Evolutionary conservation across 2,797 vertebrate genomes (phyloP), one percentile per base, ranked within the genome.

Genomic region (Melanotaenia pygmaea): DNA sequence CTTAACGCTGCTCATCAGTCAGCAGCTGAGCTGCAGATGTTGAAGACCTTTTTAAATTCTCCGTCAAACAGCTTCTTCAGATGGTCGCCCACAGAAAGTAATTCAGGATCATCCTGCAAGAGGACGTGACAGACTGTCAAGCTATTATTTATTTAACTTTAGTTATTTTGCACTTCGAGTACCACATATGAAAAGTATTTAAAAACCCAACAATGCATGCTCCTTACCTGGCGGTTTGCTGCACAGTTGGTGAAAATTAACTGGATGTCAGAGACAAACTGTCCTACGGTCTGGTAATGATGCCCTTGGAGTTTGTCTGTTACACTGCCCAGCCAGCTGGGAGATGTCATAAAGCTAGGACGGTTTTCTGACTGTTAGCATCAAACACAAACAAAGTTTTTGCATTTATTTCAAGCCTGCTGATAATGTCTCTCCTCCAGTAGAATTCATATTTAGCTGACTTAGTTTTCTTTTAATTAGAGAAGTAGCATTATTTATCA

Each of bases 41-140:
- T 81, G 71, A 95, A 93, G 59, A 83, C 73, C 0, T 28, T 86
- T 38, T 62, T 77, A 22, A 94, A 88, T 70, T 92, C 82, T 26
- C 1, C 3, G 2, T 93, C 74, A 82, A 94, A 94, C 18, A 88
- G 54, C 40, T 83, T n/a, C 30, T 76, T 83, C 45, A 94, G 77
- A 28, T 4, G 70, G 60, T 60, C 8, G 0, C 88, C 86, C 14
- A 30, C 34, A 4, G 10, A 5, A 2, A 61, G 59, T 37, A 81
- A 65, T 38, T 84, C 67, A 1, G 62, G 16, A 51, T 91, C 87
- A 2, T 61, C 64, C 94, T 95, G 86, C 22, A 80, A 79, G 63
- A 83, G 28, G 80, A 61, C 14, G 76, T 0, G 70, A 59, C 20
- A 75, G 11, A 18, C 1, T 3, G n/a, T 79, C 18, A 64, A 5